Base-by-base conservation (phyloP, 2,888 invertebrate genomes). In the Dorcus hopei region DNA sequence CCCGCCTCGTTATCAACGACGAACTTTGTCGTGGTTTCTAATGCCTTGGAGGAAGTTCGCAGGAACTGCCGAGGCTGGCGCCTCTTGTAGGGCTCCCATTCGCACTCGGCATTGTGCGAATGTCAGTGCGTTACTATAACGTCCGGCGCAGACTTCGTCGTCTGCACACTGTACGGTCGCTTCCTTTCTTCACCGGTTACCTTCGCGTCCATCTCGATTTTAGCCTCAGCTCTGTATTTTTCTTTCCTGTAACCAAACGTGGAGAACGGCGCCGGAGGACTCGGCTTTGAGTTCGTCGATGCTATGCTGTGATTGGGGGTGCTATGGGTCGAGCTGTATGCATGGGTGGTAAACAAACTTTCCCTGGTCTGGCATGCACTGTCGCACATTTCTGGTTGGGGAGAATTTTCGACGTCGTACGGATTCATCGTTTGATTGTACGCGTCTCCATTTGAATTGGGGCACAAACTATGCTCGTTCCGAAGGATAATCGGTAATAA, bases 111-210 rank as follows among this genome's bases (percentile, higher is more conserved):
- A 82, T 84, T 83, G 85, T 87, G 69, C 79, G 80, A 77, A 70
- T 85, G 87, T 89, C 87, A 89, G 85, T 89, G 89, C 62, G 88
- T 89, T 71, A 93, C 93, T 74, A 94, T 92, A 71, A 94, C 93
- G 78, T 94, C 94, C 50, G 93, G 93, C 1, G 93, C 93, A 57
- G 93, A 93, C 72, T 93, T 91, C 58, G 92, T 91, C 57, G 93
- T 92, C 74, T 93, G 89, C 58, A 87, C 87, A 79, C 91, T 90
- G 79, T 89, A 90, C 48, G 90, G 89, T 51, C 88, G 80, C 43
- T 85, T 81, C 68, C 68, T 69, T 9, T 68, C 67, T 40, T 70
- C 69, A 47, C 61, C 56, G 52, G 64, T 61, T 38, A 63, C 55
- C 47, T 63, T 61, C 19, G 59, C 52, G 39, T 81, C 80, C 75